Percentiles rank a stretch among this genome's conserved stretches.
Conservation (phyloP, 1,140 invertebrate species). For the Monomorium pharaonis region DNA sequence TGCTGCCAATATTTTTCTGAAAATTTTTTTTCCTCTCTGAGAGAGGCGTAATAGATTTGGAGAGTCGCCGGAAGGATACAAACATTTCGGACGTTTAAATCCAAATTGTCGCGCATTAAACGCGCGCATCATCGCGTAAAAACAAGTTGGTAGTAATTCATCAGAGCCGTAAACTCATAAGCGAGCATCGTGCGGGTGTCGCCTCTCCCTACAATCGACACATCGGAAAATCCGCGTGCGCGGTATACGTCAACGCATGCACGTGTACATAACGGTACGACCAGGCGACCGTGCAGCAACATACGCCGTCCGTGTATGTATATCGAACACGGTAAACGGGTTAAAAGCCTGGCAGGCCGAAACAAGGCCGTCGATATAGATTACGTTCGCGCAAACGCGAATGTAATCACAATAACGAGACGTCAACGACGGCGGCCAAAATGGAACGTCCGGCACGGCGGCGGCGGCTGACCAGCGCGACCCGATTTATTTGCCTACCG, state of each 20-base stretch:
- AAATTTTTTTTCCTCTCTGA: background rate
- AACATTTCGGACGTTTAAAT: background rate
- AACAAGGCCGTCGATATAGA: slow-evolving; percentile 75
- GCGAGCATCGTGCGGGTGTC: slow-evolving; percentile 12
- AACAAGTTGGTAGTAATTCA: slow-evolving; percentile 44
- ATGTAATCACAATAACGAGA: slow-evolving; percentile 79
- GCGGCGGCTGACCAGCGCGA: slow-evolving; percentile 31
- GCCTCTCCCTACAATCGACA: slow-evolving; percentile 38
- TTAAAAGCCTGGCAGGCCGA: slow-evolving; percentile 70
- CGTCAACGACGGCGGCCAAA: slow-evolving; percentile 73
- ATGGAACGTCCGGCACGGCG: slow-evolving; percentile 69
- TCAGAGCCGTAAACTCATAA: slow-evolving; percentile 46
- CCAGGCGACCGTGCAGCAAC: slow-evolving; percentile 13
- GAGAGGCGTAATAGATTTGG: background rate
- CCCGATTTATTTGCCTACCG: slow-evolving; percentile 71
- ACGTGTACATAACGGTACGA: background rate
- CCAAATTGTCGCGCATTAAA: background rate
- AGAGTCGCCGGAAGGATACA: too few relatives aligned
- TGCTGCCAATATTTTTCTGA: background rate
- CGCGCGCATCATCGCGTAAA: slow-evolving; percentile 2
- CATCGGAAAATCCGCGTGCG: slow-evolving; percentile 45
- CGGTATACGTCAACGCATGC: slow-evolving; percentile 28
- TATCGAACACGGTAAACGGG: slow-evolving; percentile 59
- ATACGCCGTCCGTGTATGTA: slow-evolving; percentile 10
- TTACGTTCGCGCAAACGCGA: slow-evolving; percentile 74